phyloP scores from a whole-genome alignment of 2,113 vertebrate genomes.

The Prolemur simus region DNA sequence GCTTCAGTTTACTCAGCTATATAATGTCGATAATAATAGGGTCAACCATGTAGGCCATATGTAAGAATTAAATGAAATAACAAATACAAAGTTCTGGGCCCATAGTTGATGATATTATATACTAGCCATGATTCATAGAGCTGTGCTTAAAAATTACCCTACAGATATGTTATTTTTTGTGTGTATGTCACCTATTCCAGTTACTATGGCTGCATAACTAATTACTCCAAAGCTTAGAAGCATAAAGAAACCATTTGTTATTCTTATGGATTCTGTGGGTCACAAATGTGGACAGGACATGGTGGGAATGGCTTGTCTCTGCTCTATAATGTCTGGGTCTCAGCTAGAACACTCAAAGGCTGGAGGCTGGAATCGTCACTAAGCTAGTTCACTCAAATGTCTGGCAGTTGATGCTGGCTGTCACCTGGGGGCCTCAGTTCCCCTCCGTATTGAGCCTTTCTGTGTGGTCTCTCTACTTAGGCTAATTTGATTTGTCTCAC shows the following conservation, averaged over 20 bases:
- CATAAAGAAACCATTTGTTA: background rate
- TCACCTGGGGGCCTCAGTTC: background rate
- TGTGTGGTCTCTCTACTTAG: background rate
- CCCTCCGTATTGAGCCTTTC: background rate
- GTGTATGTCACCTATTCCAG: background rate
- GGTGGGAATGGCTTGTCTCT: background rate
- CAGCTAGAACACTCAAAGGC: background rate
- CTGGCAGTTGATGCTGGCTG: background rate
- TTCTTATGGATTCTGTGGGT: background rate
- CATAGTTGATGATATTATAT: background rate
- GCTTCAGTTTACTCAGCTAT: conserved; percentile 5
- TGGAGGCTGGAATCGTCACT: background rate
- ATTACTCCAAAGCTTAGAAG: background rate
- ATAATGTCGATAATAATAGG: background rate
- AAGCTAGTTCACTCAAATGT: background rate
- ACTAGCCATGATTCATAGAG: background rate
- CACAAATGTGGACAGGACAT: background rate
- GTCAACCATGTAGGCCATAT: background rate
- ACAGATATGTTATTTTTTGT: background rate
- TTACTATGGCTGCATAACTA: background rate
- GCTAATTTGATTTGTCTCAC: background rate
- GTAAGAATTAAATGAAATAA: background rate
- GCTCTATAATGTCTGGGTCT: background rate
- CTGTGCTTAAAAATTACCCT: background rate
- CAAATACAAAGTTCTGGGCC: background rate